Evolutionary conservation across 2,888 invertebrate genomes (phyloP), one percentile per base, ranked within the genome.

Genomic region (Agrochola litura): DNA sequence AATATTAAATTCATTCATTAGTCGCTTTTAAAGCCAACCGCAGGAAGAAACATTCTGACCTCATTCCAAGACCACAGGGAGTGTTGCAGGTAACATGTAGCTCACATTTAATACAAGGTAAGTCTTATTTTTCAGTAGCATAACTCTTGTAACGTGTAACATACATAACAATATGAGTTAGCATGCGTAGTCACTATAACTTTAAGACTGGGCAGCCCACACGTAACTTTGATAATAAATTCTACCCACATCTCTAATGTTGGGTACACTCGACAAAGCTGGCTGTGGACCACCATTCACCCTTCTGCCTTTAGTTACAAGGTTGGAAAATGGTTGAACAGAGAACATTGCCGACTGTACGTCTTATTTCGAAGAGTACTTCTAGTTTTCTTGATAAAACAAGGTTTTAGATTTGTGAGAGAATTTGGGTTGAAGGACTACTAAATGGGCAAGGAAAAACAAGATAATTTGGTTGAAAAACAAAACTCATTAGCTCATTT

Each of bases 141-240:
- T 79, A 70, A 77, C 37, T 81, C 60, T 41, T 22, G 37, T 10
- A 68, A 64, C 56, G 65, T 49, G 67, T 81, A 56, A 69, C 65
- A 74, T 85, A 85, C 60, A 69, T 81, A 76, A 71, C 76, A 75
- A 71, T 76, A 82, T 84, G 74, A 84, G 73, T 71, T 84, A 88
- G 85, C 86, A 88, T 87, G 88, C 80, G 82, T 82, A 78, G 54
- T 41, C 65, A 63, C 82, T 81, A 81, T 89, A 88, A 88, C 72
- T 89, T 46, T 84, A 81, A 76, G 75, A 66, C 75, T 76, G 64
- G 77, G 76, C 63, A 74, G 73, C 77, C 76, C 79, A 84, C 86
- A 86, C 73, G 79, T 80, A 82, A 81, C 67, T 81, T 76, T 37
- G 54, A 78, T 85, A 79, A 86, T 86, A 87, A 87, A 87, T 87